A percentile compares a stretch with the other conserved stretches of the same genome.
Evolutionary conservation across 2,888 invertebrate genomes (phyloP).

Genomic region (Tipula vernalis): DNA sequence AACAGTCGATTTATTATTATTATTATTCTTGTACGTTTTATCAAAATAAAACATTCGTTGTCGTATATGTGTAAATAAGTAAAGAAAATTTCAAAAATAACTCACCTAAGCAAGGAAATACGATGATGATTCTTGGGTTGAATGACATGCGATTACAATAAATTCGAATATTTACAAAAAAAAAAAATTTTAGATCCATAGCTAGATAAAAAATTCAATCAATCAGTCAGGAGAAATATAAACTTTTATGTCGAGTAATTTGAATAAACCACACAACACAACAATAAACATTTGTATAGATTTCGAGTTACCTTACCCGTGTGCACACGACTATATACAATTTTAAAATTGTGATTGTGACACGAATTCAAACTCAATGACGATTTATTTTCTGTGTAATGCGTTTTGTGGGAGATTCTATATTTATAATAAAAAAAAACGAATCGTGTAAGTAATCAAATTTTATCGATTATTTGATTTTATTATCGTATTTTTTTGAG

Average conservation of each 20-base stretch:
- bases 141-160: neutral
- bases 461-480: neutral
- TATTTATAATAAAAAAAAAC: neutral
- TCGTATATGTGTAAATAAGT: neutral
- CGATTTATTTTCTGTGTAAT: neutral
- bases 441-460: neutral
- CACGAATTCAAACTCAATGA: neutral
- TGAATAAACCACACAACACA: neutral
- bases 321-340: neutral
- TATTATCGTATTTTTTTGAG: neutral
- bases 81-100: neutral
- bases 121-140: neutral
- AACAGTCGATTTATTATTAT: neutral
- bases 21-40: neutral
- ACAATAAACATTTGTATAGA: neutral
- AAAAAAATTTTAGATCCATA: neutral
- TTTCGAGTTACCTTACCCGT: neutral
- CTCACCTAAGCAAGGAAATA: neutral
- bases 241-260: neutral
- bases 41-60: neutral
- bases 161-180: neutral
- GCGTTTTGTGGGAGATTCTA: neutral
- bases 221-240: neutral
- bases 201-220: neutral
- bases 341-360: neutral